Conservation (phyloP, 2,888 invertebrate species). For the Caenorhabditis afra region DNA sequence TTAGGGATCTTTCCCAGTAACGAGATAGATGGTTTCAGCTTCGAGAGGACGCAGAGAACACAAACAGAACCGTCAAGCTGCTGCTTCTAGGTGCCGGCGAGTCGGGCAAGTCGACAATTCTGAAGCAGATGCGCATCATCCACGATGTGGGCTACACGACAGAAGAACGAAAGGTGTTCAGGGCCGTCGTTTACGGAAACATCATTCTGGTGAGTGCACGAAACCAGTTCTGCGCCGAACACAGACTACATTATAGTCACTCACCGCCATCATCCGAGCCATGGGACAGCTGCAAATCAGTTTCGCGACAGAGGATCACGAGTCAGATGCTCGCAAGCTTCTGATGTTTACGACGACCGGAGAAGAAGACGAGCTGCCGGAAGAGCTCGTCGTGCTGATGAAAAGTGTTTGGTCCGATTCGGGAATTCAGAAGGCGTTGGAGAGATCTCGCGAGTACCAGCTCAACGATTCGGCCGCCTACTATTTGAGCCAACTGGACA, state of each 20-base stretch:
- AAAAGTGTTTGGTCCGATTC: constrained; percentile 48
- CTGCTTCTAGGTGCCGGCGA: constrained; percentile 58
- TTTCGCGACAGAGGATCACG: constrained; percentile 18
- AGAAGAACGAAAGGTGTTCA: constrained; percentile 46
- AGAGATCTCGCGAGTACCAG: constrained; percentile 57
- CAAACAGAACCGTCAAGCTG: constrained; percentile 35
- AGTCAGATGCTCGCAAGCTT: constrained; percentile 37
- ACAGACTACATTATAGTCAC: constrained; percentile 23
- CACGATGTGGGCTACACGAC: constrained; percentile 53
- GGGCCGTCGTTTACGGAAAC: constrained; percentile 52
- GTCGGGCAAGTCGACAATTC: constrained; percentile 59
- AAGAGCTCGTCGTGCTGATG: constrained; percentile 47
- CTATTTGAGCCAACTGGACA: constrained; percentile 52
- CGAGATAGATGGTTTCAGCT: constrained; percentile 11
- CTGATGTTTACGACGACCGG: constrained; percentile 31
- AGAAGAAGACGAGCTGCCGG: constrained; percentile 49
- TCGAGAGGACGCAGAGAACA: constrained; percentile 39
- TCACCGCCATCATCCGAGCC: constrained; percentile 37
- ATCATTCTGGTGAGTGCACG: constrained; percentile 37
- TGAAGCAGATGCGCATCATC: constrained; percentile 60
- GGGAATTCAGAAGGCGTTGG: constrained; percentile 47
- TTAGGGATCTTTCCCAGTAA: not conserved
- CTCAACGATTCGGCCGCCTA: constrained; percentile 61
- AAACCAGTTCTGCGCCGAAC: no score
- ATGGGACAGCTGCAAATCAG: constrained; percentile 41